Conservation (phyloP, 2,888 invertebrate species). For the Catocala nupta region DNA sequence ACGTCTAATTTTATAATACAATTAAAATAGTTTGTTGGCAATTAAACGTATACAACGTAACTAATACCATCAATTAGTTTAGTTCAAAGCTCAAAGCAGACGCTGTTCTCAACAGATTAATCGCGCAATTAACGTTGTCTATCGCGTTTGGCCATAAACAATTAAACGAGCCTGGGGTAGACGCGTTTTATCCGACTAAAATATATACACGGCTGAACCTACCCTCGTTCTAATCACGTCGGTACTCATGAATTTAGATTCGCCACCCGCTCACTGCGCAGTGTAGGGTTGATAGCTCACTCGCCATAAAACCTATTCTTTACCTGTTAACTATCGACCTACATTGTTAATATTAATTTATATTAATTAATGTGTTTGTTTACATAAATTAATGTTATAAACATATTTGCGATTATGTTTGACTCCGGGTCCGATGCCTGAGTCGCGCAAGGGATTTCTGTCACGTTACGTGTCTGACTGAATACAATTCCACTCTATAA, state of each 20-base stretch:
- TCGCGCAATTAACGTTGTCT: slow-evolving; percentile 27
- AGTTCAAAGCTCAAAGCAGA: slow-evolving; percentile 22
- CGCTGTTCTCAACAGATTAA: slow-evolving; percentile 26
- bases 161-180: slow-evolving; percentile 66
- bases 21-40: slow-evolving; percentile 2
- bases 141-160: slow-evolving; percentile 55
- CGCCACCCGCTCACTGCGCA: slow-evolving; percentile 40
- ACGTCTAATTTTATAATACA: slow-evolving; percentile 9
- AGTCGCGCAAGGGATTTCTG: too few species aligned
- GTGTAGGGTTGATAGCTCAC: slow-evolving; percentile 47
- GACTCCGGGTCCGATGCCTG: too few species aligned
- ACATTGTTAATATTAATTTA: too few species aligned
- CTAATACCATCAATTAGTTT: slow-evolving; percentile 23
- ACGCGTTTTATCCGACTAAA: slow-evolving; percentile 67
- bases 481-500: too few species aligned
- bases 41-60: slow-evolving; percentile 7
- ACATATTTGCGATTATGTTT: too few species aligned
- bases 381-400: too few species aligned
- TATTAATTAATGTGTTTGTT: too few species aligned
- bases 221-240: slow-evolving; percentile 70
- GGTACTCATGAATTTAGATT: slow-evolving; percentile 74
- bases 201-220: slow-evolving; percentile 58
- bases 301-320: background rate
- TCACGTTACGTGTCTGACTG: too few species aligned
- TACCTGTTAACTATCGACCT: too few species aligned